Evolutionary conservation across 1,140 invertebrate genomes (phyloP).

Genomic region (Streblospio benedicti): DNA sequence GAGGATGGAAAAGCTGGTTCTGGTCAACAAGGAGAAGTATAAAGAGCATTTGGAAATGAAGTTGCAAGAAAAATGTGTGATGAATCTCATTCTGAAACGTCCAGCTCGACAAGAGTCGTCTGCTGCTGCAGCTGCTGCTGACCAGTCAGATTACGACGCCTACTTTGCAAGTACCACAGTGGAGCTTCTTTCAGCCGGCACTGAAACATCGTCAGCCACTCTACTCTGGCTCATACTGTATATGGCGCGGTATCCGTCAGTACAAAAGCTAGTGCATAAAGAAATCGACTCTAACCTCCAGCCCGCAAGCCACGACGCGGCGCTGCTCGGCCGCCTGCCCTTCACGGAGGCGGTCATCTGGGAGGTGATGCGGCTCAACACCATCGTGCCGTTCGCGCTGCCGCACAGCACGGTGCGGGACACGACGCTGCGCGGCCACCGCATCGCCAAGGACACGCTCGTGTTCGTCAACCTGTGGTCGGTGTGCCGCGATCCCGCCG

Average conservation of each 20-base stretch:
- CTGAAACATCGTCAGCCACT: slow-evolving; percentile 39
- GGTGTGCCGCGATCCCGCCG: slow-evolving; percentile 28
- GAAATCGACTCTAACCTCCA: slow-evolving; percentile 40
- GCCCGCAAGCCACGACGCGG: slow-evolving; percentile 20
- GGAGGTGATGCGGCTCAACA: slow-evolving; percentile 31
- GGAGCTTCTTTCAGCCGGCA: slow-evolving; percentile 36
- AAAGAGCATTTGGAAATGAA: not conserved
- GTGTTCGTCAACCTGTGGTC: slow-evolving; percentile 37
- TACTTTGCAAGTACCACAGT: slow-evolving; percentile 23
- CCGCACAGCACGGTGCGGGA: slow-evolving; percentile 27
- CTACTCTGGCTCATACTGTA: slow-evolving; percentile 38
- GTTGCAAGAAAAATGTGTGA: not conserved
- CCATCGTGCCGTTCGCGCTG: slow-evolving; percentile 39
- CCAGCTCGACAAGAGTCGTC: not conserved
- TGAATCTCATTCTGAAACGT: not conserved
- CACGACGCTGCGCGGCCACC: slow-evolving; percentile 31
- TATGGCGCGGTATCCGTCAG: slow-evolving; percentile 39
- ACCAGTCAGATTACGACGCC: not conserved
- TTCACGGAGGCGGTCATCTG: slow-evolving; percentile 31
- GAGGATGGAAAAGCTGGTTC: slow-evolving; percentile 6
- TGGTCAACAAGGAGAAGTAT: slow-evolving; percentile 2
- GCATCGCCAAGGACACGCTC: slow-evolving; percentile 35
- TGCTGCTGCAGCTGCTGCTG: not conserved
- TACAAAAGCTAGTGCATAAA: slow-evolving; percentile 31
- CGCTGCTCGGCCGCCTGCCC: slow-evolving; percentile 25